Percentiles rank a stretch among this genome's conserved stretches.
These are phyloP conservation scores for Drosophila elegans DNA, from an alignment of 1,140 invertebrate genomes.

Conservation along the genomic window DNA sequence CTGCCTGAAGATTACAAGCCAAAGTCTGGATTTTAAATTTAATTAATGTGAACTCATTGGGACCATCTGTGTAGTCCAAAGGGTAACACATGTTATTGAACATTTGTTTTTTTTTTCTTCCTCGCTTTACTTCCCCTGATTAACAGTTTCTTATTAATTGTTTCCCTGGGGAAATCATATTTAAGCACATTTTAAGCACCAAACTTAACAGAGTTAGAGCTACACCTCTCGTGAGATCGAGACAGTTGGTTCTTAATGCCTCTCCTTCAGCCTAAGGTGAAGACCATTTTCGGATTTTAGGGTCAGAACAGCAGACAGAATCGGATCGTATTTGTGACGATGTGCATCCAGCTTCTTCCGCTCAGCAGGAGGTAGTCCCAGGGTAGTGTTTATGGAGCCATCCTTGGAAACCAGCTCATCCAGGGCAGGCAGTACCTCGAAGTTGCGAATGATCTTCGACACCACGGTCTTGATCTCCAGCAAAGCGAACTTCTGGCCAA, in stretches of 20 bases:
- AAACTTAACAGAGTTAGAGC: neutral
- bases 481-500: constrained; percentile 85
- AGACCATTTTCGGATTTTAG: constrained; percentile 79
- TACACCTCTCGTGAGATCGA: neutral
- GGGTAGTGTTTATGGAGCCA: constrained; percentile 64
- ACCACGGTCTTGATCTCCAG: constrained; percentile 85
- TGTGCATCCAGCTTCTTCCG: constrained; percentile 26
- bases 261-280: constrained; percentile 59
- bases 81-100: constrained; percentile 8
- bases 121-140: constrained; percentile 10
- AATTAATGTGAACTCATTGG: no score
- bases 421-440: constrained; percentile 71
- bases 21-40: no score
- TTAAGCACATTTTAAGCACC: neutral
- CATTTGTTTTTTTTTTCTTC: constrained; percentile 5
- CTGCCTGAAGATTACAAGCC: no score
- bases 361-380: constrained; percentile 44
- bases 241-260: neutral
- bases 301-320: constrained; percentile 70
- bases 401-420: constrained; percentile 70
- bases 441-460: constrained; percentile 84
- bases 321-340: constrained; percentile 76
- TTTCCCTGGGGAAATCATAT: neutral
- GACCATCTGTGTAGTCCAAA: neutral
- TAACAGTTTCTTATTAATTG: constrained; percentile 26